Conservation (phyloP, 2,113 vertebrate species). For the Chloebia gouldiae region DNA sequence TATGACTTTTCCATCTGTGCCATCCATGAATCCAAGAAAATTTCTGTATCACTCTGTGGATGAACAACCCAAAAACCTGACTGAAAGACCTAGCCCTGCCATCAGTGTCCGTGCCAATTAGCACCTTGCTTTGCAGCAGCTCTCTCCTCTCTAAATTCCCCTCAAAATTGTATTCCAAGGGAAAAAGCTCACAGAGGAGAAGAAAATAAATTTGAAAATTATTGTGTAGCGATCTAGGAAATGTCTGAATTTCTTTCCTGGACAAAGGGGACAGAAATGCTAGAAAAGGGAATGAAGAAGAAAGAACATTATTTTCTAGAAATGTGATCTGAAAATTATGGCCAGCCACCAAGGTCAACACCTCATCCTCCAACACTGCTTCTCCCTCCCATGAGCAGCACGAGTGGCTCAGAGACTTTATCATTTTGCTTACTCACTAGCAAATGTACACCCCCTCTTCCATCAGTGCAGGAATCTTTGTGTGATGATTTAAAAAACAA, state of each 20-base stretch:
- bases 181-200: not conserved
- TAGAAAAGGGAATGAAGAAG: not conserved
- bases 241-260: not conserved
- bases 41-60: not conserved
- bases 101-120: not conserved
- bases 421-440: not conserved
- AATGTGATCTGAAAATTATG: not conserved
- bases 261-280: not conserved
- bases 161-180: not conserved
- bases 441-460: not conserved
- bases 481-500: not conserved
- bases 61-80: not conserved
- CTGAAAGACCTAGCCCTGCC: not conserved
- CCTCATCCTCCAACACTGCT: not conserved
- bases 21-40: not conserved
- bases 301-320: not conserved
- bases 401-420: not conserved
- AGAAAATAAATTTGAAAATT: not conserved
- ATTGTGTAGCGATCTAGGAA: not conserved
- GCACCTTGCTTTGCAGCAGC: not conserved
- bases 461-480: not conserved
- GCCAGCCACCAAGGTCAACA: not conserved
- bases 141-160: not conserved
- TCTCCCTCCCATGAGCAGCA: not conserved
- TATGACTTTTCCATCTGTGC: not conserved